Base-by-base conservation (phyloP, 1,140 invertebrate species). In the Oppia nitens region DNA sequence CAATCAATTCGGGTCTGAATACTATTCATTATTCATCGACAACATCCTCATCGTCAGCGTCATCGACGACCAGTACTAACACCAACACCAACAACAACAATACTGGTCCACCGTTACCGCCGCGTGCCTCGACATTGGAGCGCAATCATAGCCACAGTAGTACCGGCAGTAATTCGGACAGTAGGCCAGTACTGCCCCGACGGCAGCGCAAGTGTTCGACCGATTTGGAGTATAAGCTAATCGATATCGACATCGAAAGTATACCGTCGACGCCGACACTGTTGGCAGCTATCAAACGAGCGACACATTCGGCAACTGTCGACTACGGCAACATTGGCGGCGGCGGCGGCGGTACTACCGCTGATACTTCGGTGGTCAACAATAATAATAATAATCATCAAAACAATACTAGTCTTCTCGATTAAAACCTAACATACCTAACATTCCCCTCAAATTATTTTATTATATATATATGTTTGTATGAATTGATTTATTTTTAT, bases 341-440 rank as follows among this genome's bases (percentile, higher is more conserved):
- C 45, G n/a, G 45, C n/a, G 14, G n/a, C 14, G 45, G 14, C 14
- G n/a, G 45, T n/a, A 47, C 14, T 47, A n/a, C 14, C 45, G 45
- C 14, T n/a, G n/a, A n/a, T n/a, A 14, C 14, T n/a, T 56, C 55
- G 2, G 23, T 56, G 14, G 2, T 28, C 25, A 11, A 49, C 45
- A n/a, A 56, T 56, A 47, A 54, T 25, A 24, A 47, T 24, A 21
- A 6, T 21, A 45, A 56, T 49, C 12, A 11, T 2, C 55, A 56
- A 51, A 48, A 17, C 53, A 54, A 54, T 48, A 32, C 53, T 54
- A 54, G 53, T 54, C 53, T 54, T 48, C 6, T 54, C 32, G 53
- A 54, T 54, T 54, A 47, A n/a, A n/a, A 23, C 14, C 24, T 54
- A 6, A 32, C 9, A 6, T 9, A 29, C 6, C 24, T 20, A 28